Evolutionary conservation across 2,888 invertebrate genomes (phyloP).

Genomic region (Papilio gigon): DNA sequence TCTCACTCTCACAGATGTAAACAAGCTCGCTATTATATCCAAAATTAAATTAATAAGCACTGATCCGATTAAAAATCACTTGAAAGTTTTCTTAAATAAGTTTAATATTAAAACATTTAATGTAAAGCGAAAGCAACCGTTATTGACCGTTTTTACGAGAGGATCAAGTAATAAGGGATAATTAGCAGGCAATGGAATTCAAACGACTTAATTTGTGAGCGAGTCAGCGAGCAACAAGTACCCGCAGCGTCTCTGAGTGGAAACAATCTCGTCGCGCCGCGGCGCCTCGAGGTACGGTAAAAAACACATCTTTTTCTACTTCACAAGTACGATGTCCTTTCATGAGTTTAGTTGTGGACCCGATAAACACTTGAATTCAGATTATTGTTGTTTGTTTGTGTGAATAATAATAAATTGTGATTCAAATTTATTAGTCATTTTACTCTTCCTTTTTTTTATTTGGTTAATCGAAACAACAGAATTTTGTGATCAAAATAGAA

Average conservation of each 20-base stretch:
- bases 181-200: conserved; percentile 25
- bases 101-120: not conserved
- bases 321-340: not conserved
- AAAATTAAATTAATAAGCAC: not conserved
- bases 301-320: conserved; percentile 10
- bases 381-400: no score
- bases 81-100: not conserved
- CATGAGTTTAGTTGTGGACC: not conserved
- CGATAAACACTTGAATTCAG: no score
- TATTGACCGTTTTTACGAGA: conserved; percentile 17
- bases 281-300: not conserved
- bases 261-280: conserved; percentile 17
- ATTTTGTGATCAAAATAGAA: no score
- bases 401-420: no score
- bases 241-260: not conserved
- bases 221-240: conserved; percentile 17
- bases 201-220: conserved; percentile 23
- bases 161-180: conserved; percentile 18
- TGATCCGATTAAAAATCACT: conserved; percentile 15
- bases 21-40: not conserved
- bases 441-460: no score
- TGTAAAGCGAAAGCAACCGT: conserved; percentile 3
- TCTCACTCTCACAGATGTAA: not conserved
- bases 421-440: no score
- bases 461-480: no score